A percentile compares a stretch with the other conserved stretches of the same genome.
Evolutionary conservation across 2,888 invertebrate genomes (phyloP).

Genomic region (Shargacucullia verbasci): DNA sequence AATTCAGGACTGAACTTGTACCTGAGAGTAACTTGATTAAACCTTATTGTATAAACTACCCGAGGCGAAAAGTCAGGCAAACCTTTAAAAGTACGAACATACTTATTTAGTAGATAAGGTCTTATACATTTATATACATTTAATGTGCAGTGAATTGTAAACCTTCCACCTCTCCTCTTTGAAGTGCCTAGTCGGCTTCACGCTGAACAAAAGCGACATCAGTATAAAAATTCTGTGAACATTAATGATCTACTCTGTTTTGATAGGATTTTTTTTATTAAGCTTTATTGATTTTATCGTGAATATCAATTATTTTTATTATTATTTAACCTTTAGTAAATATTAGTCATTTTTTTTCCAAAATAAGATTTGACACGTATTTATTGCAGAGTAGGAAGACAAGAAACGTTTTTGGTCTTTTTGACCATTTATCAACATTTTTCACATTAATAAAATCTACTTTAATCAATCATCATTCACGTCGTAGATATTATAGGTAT

Average conservation of each 20-base stretch:
- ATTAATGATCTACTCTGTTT: neutral
- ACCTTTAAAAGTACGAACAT: conserved; percentile 17
- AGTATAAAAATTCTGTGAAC: conserved; percentile 3
- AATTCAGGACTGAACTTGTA: conserved; percentile 22
- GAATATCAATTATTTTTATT: too few relatives aligned
- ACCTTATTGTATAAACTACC: conserved; percentile 32
- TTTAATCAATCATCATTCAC: too few relatives aligned
- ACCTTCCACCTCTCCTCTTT: conserved; percentile 3
- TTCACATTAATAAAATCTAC: too few relatives aligned
- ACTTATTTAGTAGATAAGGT: conserved; percentile 2
- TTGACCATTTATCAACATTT: too few relatives aligned
- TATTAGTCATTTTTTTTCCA: too few relatives aligned
- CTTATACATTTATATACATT: neutral
- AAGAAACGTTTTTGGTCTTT: too few relatives aligned
- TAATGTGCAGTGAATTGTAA: conserved; percentile 9
- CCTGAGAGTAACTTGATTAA: conserved; percentile 40
- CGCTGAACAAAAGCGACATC: conserved; percentile 1
- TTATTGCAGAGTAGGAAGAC: too few relatives aligned
- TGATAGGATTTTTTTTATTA: neutral
- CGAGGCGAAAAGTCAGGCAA: conserved; percentile 16
- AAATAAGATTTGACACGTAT: too few relatives aligned
- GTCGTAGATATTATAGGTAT: too few relatives aligned
- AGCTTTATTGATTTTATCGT: neutral
- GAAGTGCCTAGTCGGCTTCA: conserved; percentile 2
- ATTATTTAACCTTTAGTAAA: too few relatives aligned